Evolutionary conservation across 2,797 vertebrate species (phyloP).

Genomic region (Hemibagrus guttatus): DNA sequence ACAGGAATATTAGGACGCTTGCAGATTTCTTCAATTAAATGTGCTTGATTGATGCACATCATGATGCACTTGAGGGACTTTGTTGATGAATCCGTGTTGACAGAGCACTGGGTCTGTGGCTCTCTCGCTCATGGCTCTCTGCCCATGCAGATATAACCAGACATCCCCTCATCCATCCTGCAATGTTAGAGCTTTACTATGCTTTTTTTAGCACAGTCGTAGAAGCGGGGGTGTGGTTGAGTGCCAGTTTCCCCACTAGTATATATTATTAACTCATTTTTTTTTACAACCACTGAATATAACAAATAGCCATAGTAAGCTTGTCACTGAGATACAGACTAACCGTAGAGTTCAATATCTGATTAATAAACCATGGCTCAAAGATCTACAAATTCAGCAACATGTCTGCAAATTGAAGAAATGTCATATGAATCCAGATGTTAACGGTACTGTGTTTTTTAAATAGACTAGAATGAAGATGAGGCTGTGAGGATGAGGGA

Average conservation of each 20-base stretch:
- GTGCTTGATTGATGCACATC: not conserved
- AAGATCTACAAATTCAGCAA: not conserved
- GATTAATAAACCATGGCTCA: not conserved
- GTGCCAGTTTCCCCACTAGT: no score
- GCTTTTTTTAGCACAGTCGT: no score
- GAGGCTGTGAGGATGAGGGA: not conserved
- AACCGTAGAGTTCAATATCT: not conserved
- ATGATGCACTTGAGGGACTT: not conserved
- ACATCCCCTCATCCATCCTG: not conserved
- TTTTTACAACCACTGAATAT: not conserved
- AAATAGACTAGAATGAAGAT: not conserved
- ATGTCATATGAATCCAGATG: not conserved
- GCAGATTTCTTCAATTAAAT: no score
- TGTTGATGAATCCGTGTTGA: not conserved
- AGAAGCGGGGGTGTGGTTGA: no score
- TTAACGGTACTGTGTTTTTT: not conserved
- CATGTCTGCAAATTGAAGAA: not conserved
- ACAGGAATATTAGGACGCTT: no score
- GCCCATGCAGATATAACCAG: not conserved
- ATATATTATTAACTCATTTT: not conserved
- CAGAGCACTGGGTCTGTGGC: not conserved
- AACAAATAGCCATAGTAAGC: not conserved
- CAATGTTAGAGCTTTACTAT: not conserved
- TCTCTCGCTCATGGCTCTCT: not conserved
- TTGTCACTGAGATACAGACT: not conserved